phyloP scores from a whole-genome alignment of 1,140 invertebrate species.

The Adelges cooleyi region DNA sequence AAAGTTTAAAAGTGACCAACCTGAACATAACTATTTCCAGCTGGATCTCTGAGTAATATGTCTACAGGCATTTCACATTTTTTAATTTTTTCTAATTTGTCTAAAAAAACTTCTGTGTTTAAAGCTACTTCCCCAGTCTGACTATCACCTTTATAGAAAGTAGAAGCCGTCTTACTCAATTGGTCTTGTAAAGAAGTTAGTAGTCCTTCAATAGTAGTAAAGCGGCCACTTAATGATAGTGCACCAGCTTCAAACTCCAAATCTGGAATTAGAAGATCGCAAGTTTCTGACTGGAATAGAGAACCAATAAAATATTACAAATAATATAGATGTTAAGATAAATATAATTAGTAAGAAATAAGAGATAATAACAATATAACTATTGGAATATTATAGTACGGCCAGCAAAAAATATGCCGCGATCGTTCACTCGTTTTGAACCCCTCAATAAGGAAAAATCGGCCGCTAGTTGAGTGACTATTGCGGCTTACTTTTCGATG shows the following conservation, averaged over 20 bases:
- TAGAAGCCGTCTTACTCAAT: constrained; percentile 51
- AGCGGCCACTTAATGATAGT: constrained; percentile 77
- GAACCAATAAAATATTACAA: not conserved
- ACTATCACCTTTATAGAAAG: constrained; percentile 51
- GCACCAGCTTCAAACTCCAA: constrained; percentile 77
- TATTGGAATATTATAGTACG: no score
- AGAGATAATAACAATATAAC: no score
- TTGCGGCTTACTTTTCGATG: no score
- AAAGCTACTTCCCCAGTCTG: constrained; percentile 44
- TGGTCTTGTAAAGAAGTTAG: constrained; percentile 57
- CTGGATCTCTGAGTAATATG: constrained; percentile 85
- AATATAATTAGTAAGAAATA: no score
- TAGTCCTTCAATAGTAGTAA: constrained; percentile 89
- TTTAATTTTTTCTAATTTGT: constrained; percentile 58
- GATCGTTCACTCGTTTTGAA: no score
- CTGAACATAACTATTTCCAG: constrained; percentile 94
- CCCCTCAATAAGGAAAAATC: no score
- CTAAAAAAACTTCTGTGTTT: constrained; percentile 52
- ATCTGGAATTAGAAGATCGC: constrained; percentile 75
- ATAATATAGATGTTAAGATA: not conserved
- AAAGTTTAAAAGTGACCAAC: constrained; percentile 38
- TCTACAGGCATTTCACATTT: constrained; percentile 53
- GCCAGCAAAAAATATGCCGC: no score
- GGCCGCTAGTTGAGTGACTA: no score
- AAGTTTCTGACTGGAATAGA: constrained; percentile 73